phyloP scores from a whole-genome alignment of 1,140 invertebrate species.

The Rhopalosiphum padi region DNA sequence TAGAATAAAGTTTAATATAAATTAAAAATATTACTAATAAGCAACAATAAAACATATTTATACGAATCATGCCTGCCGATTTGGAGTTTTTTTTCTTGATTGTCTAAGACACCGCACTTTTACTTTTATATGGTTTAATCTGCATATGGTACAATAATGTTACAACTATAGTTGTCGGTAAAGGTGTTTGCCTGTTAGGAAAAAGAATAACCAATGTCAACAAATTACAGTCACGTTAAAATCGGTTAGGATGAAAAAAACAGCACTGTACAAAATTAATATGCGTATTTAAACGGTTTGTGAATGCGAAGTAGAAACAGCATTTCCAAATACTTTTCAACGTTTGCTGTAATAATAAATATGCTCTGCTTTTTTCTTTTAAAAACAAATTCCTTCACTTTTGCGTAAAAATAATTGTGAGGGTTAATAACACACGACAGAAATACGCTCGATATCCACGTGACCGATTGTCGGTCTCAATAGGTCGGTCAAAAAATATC shows the following conservation, averaged over 20 bases:
- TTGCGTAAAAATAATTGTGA: not conserved
- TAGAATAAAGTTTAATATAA: not conserved
- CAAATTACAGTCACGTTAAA: not conserved
- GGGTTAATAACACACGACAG: not conserved
- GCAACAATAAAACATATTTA: not conserved
- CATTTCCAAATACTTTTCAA: not conserved
- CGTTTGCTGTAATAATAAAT: not conserved
- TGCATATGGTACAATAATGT: not conserved
- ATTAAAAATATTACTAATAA: not conserved
- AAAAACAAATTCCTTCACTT: not conserved
- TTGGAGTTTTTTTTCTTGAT: not conserved
- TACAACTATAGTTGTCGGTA: not conserved
- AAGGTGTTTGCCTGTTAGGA: not conserved
- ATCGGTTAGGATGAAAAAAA: not conserved
- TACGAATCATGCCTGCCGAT: not conserved
- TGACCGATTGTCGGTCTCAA: not conserved
- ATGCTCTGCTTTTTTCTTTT: not conserved
- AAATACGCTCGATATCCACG: not conserved
- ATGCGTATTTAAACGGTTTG: not conserved
- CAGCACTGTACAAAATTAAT: not conserved
- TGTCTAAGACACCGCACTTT: not conserved
- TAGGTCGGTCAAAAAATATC: not conserved
- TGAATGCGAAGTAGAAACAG: not conserved
- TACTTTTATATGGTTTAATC: not conserved
- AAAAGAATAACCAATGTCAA: not conserved